Percentiles rank a stretch among this genome's conserved stretches.
phyloP scores from a whole-genome alignment of 2,797 vertebrate genomes.

The Schizopygopsis pylzovi region DNA sequence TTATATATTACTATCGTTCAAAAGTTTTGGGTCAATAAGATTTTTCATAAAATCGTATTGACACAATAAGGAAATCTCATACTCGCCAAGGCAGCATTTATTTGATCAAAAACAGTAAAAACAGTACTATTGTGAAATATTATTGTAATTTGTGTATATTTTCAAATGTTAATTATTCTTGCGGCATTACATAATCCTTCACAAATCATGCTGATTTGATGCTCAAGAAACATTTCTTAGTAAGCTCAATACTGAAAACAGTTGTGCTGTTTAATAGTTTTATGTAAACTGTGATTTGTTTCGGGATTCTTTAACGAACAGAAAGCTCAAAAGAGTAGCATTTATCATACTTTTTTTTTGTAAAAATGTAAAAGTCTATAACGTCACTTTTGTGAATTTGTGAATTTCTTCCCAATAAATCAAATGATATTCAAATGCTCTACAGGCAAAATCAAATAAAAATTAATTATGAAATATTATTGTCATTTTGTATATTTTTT shows the following conservation, averaged over 20 bases:
- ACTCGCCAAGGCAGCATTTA: neutral
- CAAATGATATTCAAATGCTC: constrained; percentile 78
- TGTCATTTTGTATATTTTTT: no score
- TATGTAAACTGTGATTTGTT: neutral
- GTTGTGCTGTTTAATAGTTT: neutral
- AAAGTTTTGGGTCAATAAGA: neutral
- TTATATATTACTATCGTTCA: neutral
- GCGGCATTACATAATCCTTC: no score
- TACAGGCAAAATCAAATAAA: constrained; percentile 58
- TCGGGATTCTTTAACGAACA: neutral
- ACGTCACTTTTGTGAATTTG: neutral
- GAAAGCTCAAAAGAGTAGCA: neutral
- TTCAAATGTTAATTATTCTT: no score
- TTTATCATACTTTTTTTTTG: neutral
- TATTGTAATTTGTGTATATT: neutral
- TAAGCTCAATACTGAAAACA: neutral
- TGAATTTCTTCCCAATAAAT: neutral
- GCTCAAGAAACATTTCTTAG: no score
- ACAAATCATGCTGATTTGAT: no score
- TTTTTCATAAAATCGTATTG: neutral
- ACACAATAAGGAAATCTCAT: neutral
- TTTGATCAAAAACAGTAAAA: neutral
- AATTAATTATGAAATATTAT: neutral
- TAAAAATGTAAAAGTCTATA: neutral
- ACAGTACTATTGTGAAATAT: neutral